Conservation (phyloP, 2,113 vertebrate species). For the Panurus biarmicus region DNA sequence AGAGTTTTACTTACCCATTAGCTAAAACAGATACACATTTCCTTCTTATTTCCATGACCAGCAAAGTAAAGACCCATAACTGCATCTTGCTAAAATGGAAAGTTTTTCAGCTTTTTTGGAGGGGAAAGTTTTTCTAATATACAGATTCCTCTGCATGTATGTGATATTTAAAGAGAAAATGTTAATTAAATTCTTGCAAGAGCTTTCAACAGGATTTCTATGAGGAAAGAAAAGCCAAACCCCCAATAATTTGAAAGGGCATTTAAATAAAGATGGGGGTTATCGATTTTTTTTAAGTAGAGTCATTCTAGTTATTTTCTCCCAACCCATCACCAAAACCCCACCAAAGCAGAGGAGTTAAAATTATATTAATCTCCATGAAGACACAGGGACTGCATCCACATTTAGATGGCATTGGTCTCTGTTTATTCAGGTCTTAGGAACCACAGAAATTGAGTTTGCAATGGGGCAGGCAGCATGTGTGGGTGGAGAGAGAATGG, state of each 20-base stretch:
- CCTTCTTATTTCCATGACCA: not conserved
- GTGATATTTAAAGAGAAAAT: not conserved
- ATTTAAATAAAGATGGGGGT: not conserved
- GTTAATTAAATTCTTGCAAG: not conserved
- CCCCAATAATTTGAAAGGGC: not conserved
- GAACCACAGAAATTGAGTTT: not conserved
- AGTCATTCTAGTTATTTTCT: not conserved
- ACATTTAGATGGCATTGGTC: not conserved
- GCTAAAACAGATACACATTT: not conserved
- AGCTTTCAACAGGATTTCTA: not conserved
- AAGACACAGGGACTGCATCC: not conserved
- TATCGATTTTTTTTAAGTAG: not conserved
- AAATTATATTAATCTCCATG: not conserved
- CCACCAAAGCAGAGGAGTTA: not conserved
- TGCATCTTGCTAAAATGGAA: not conserved
- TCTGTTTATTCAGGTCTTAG: not conserved
- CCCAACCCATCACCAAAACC: not conserved
- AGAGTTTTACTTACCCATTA: not conserved
- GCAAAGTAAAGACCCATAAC: not conserved
- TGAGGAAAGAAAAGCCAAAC: not conserved
- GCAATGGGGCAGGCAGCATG: not conserved
- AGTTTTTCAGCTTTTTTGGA: not conserved
- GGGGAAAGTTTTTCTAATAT: not conserved
- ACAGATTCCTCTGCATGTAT: not conserved
- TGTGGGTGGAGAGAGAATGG: not conserved